Evolutionary conservation across 2,797 vertebrate species (phyloP), one percentile per base, ranked within the genome.

Genomic region (Falco berigora): DNA sequence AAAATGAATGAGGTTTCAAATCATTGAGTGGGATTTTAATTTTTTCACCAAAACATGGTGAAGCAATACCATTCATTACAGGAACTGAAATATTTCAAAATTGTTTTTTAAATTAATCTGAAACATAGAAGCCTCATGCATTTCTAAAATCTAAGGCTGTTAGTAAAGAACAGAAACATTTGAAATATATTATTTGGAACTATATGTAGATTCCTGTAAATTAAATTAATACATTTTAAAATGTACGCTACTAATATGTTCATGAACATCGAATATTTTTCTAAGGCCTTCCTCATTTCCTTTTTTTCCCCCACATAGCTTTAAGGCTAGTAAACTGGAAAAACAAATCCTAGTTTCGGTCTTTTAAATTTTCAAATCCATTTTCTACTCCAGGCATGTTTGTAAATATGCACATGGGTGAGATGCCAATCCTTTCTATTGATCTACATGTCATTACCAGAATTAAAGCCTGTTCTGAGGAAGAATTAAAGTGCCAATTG

Each of bases 1-100:
- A 83, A 92, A 91, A 66, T 93, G 90, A 95, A 90, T 79, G 91
- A 82, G 53, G 15, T 92, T 96, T 95, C 66, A 96, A 71, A 62
- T 80, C 79, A 78, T 56, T 63, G 73, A 96, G 85, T 92, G 72
- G 88, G 88, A 82, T 86, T 96, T 93, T 92, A 63, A 77, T 86
- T 86, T 74, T 85, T 94, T 96, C 90, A 74, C 88, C 40, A 56
- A 94, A 91, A 96, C 44, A 12, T 25, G 50, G 53, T 73, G 58
- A 95, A 96, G 64, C 46, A 73, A 69, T 88, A 71, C 42, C 47
- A 97, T 97, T 96, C 68, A 90, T 92, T 87, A 93, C 46, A 67
- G 69, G 66, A 88, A 85, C 75, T 1, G 14, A 46, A 88, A 69
- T 83, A 22, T 66, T 95, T 90, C 38, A 64, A 68, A 86, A 28